A percentile compares a stretch with the other conserved stretches of the same genome.
phyloP scores from a whole-genome alignment of 2,113 vertebrate genomes.

The Aphelocoma coerulescens region DNA sequence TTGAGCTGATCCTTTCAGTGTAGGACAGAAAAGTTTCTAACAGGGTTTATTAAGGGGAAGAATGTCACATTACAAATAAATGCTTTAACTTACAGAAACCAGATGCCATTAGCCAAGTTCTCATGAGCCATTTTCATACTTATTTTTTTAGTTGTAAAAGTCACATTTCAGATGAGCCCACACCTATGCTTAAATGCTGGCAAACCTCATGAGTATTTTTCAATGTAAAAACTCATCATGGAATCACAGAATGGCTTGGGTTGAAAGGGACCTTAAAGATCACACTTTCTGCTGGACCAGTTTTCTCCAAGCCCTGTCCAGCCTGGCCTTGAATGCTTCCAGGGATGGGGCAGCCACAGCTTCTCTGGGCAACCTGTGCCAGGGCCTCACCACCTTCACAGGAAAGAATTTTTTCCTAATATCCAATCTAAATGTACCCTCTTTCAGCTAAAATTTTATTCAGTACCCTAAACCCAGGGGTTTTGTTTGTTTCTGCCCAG shows the following conservation, averaged over 20 bases:
- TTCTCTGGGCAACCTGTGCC: too few relatives aligned
- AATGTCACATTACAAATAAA: not conserved
- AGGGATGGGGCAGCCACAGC: not conserved
- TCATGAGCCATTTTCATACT: not conserved
- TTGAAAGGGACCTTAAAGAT: not conserved
- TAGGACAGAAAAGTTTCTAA: not conserved
- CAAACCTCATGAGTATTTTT: not conserved
- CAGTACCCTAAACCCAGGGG: fast-evolving
- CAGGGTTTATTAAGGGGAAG: not conserved
- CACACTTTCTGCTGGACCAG: not conserved
- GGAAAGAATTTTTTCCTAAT: too few relatives aligned
- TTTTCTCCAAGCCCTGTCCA: not conserved
- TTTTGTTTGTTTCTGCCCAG: not conserved
- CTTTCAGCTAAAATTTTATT: too few relatives aligned
- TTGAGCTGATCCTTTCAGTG: not conserved
- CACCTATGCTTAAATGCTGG: not conserved
- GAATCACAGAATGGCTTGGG: not conserved
- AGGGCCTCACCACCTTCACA: not conserved
- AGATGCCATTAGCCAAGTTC: not conserved
- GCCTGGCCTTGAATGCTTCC: not conserved
- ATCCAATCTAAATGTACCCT: not conserved
- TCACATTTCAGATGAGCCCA: fast-evolving
- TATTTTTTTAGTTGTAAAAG: not conserved
- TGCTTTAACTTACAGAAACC: not conserved
- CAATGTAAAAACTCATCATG: not conserved